Conservation (phyloP, 2,888 invertebrate species). For the Salticus scenicus region DNA sequence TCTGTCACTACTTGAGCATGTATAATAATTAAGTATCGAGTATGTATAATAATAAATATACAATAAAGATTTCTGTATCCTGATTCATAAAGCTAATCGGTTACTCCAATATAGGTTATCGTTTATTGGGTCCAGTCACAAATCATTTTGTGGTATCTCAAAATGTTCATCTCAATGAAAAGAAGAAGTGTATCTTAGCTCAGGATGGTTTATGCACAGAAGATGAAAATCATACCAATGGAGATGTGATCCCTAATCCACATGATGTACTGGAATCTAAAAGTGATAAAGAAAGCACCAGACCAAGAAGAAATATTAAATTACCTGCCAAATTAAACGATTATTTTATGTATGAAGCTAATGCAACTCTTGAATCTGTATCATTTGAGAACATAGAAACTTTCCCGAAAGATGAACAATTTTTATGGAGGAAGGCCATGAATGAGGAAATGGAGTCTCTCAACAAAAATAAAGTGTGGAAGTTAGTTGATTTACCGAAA, state of each 20-base stretch:
- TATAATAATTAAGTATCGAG: too few species aligned
- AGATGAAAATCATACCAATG: not conserved
- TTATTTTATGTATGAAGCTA: not conserved
- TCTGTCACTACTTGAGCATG: too few species aligned
- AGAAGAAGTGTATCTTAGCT: too few species aligned
- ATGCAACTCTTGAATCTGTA: not conserved
- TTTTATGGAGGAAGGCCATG: not conserved
- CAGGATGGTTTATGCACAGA: not conserved
- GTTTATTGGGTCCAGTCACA: constrained; percentile 30
- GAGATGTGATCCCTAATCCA: too few species aligned
- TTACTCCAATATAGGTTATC: too few species aligned
- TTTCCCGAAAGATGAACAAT: not conserved
- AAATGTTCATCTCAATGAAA: not conserved
- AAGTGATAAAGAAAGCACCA: not conserved
- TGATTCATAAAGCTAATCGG: too few species aligned
- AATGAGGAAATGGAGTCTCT: not conserved
- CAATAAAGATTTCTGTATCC: too few species aligned
- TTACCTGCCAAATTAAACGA: not conserved
- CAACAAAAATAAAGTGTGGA: not conserved
- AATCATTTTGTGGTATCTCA: not conserved
- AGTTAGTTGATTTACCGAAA: not conserved
- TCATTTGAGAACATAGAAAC: not conserved
- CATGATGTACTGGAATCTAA: too few species aligned
- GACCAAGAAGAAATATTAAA: not conserved
- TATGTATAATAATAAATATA: too few species aligned